A percentile compares a stretch with the other conserved stretches of the same genome.
Evolutionary conservation across 2,888 invertebrate species (phyloP).

Genomic region (Fragum fragum): DNA sequence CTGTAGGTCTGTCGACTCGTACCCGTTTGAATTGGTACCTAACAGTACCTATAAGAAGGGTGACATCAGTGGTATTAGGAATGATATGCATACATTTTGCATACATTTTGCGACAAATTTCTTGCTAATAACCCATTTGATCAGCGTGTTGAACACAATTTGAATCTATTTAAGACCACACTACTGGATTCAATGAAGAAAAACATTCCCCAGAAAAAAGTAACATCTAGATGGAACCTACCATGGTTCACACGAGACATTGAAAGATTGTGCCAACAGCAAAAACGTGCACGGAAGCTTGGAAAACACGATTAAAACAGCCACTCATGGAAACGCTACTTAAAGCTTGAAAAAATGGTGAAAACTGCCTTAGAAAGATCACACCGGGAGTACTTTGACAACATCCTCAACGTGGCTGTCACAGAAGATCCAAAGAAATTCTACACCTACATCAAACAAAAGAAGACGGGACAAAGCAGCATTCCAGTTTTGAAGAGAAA

Average conservation of each 20-base stretch:
- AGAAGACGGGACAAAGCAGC: neutral
- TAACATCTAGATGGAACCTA: constrained; percentile 43
- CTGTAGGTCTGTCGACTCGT: too few relatives aligned
- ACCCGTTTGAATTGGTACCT: too few relatives aligned
- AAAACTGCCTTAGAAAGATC: constrained; percentile 34
- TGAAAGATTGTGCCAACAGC: constrained; percentile 35
- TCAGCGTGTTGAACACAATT: constrained; percentile 33
- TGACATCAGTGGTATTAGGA: constrained; percentile 19
- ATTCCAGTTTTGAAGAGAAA: neutral
- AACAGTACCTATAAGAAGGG: constrained; percentile 46
- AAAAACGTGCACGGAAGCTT: constrained; percentile 41
- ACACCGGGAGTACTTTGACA: constrained; percentile 34
- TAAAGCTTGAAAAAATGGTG: constrained; percentile 30
- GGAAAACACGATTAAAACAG: constrained; percentile 37
- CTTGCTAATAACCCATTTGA: constrained; percentile 3
- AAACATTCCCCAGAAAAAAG: constrained; percentile 51
- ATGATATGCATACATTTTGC: constrained; percentile 27
- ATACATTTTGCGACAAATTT: constrained; percentile 19
- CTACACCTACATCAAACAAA: constrained; percentile 33
- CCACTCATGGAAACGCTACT: constrained; percentile 39
- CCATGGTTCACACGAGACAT: constrained; percentile 36
- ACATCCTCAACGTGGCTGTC: constrained; percentile 35
- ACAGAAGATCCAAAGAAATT: constrained; percentile 47
- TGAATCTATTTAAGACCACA: constrained; percentile 34
- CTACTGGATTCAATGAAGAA: constrained; percentile 35